Base-by-base conservation (phyloP, 2,888 invertebrate genomes). In the Aplocera efformata region DNA sequence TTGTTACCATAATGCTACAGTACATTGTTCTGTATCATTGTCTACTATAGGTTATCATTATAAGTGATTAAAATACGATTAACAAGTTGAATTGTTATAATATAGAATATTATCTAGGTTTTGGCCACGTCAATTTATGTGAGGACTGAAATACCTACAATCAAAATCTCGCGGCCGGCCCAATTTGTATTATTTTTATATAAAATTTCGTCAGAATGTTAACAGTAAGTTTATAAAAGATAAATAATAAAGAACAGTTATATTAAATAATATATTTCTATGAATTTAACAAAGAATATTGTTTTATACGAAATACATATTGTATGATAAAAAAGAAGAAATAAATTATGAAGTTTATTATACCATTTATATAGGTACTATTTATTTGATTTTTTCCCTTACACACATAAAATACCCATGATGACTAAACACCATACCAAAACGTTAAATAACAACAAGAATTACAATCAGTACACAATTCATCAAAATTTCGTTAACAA, bases 191-290 rank as follows among this genome's bases (percentile, higher is more conserved):
- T 85, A 86, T 85, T 88, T 81, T 80, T 85, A 78, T 85, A 85
- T 76, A 78, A 67, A 76, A 75, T 77, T 76, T 80, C 80, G 76
- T 79, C 83, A 80, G 72, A 84, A 84, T 86, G 86, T 88, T 86
- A 88, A 86, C 85, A 85, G 80, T 86, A 88, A 86, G 84, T 84
- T 83, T 84, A 83, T 84, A 79, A 80, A 79, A 78, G 79, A 82
- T 81, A 72, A 70, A 17, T 17, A 17, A 82, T 81, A 72, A 71
- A 60, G 80, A 57, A 79, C 84, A 82, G 83, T 84, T 85, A 84
- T 86, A 85, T 77, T 84, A 84, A 84, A 84, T 86, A 86, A 86
- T 88, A 86, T 86, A 88, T 88, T 86, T 86, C 84, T 86, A 88
- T 85, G 71, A 83, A 80, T 84, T 81, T 88, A 86, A 88, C 85